A percentile compares a stretch with the other conserved stretches of the same genome.
Conservation (phyloP, 2,888 invertebrate genomes). For the Hylaea fasciaria region DNA sequence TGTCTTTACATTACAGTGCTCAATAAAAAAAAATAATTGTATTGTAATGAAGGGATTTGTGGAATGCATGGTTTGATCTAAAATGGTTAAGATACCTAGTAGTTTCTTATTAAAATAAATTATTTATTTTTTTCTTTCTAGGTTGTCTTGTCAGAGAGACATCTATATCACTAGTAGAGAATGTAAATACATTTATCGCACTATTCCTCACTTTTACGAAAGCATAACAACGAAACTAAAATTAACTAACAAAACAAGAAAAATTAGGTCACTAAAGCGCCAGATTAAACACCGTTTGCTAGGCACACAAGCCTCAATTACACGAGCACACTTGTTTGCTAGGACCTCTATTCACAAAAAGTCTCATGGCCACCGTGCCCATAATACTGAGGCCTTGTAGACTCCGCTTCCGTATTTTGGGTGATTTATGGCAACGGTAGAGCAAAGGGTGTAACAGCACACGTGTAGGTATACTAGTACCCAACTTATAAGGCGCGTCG, state of each 20-base stretch:
- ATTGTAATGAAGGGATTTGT: too few species aligned
- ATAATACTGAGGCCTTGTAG: conserved; percentile 32
- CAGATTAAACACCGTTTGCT: neutral
- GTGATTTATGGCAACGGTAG: conserved; percentile 12
- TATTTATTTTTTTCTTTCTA: too few species aligned
- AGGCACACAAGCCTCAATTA: neutral
- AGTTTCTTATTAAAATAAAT: too few species aligned
- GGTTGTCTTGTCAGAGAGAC: too few species aligned
- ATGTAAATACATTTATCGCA: neutral
- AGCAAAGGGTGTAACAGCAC: neutral
- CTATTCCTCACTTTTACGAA: neutral
- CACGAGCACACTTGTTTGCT: neutral
- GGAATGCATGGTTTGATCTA: too few species aligned
- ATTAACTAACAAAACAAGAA: conserved; percentile 16
- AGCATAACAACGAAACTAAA: conserved; percentile 17
- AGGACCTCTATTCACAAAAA: conserved; percentile 18
- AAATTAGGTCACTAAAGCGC: conserved; percentile 24
- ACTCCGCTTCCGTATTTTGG: conserved; percentile 27
- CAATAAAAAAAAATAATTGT: too few species aligned
- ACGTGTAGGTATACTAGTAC: too few species aligned
- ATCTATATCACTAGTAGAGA: too few species aligned
- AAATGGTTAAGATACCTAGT: too few species aligned
- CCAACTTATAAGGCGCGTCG: too few species aligned
- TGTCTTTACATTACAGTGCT: too few species aligned
- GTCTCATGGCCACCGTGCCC: conserved; percentile 30